phyloP scores from a whole-genome alignment of 1,140 invertebrate genomes.

The Calosoma granatense region DNA sequence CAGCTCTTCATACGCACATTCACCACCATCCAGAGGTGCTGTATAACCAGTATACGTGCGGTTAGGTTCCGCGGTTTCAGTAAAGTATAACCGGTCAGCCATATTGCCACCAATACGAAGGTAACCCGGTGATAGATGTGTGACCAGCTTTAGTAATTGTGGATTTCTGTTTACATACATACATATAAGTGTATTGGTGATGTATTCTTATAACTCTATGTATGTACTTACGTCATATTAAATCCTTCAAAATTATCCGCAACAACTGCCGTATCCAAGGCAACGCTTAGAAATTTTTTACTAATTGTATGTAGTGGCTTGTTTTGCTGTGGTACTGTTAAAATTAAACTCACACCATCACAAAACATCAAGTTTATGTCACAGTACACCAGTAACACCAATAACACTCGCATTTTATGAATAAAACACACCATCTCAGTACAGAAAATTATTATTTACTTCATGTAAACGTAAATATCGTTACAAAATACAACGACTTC shows the following conservation, averaged over 20 bases:
- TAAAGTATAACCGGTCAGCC: slow-evolving; percentile 52
- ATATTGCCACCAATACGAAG: slow-evolving; percentile 54
- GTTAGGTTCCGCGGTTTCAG: slow-evolving; percentile 20
- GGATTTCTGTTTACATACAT: slow-evolving; percentile 26
- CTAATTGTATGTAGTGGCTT: slow-evolving; percentile 15
- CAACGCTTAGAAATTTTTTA: slow-evolving; percentile 27
- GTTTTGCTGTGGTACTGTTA: too few species aligned
- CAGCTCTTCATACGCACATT: slow-evolving; percentile 33
- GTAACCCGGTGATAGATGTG: slow-evolving; percentile 45
- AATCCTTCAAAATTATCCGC: slow-evolving; percentile 26
- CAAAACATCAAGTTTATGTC: too few species aligned
- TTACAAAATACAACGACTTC: too few species aligned
- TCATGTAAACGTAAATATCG: too few species aligned
- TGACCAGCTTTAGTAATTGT: slow-evolving; percentile 42
- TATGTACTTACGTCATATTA: slow-evolving; percentile 23
- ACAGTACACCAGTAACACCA: too few species aligned
- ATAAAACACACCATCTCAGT: too few species aligned
- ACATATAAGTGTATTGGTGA: background rate
- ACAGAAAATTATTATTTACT: too few species aligned
- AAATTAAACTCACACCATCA: too few species aligned
- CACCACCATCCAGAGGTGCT: slow-evolving; percentile 27
- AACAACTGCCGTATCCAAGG: slow-evolving; percentile 26
- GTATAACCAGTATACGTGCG: slow-evolving; percentile 22
- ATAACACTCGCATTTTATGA: too few species aligned
- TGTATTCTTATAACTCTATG: background rate